Evolutionary conservation across 2,113 vertebrate species (phyloP).

Genomic region (Cyprinodon tularosa): DNA sequence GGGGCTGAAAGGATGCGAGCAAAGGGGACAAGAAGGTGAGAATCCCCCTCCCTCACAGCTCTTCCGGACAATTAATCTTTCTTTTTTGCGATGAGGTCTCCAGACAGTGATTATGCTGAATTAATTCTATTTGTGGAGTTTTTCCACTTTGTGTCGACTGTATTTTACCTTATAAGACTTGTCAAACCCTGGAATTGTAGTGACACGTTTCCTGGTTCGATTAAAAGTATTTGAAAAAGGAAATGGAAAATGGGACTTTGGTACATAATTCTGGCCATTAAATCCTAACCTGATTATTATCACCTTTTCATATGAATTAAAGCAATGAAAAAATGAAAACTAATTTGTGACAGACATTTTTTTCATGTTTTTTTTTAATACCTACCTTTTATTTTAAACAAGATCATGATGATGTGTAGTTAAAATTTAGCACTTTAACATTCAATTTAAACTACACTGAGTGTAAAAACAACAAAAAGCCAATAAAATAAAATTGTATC

Average conservation of each 20-base stretch:
- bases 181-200: constrained; percentile 33
- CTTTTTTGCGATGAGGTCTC: constrained; percentile 41
- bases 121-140: constrained; percentile 63
- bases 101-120: constrained; percentile 58
- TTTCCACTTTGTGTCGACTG: constrained; percentile 37
- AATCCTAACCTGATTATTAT: not conserved
- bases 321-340: not conserved
- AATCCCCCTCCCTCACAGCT: constrained; percentile 41
- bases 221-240: not conserved
- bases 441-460: not conserved
- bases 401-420: not conserved
- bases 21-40: constrained; percentile 41
- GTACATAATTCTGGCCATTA: not conserved
- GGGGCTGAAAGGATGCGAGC: constrained; percentile 53
- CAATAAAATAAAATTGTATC: not conserved
- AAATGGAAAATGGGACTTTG: not conserved
- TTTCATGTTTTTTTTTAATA: not conserved
- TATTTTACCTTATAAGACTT: constrained; percentile 28
- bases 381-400: not conserved
- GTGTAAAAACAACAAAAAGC: not conserved
- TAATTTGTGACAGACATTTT: not conserved
- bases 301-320: not conserved
- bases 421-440: not conserved
- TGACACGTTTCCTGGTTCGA: constrained; percentile 5
- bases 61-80: constrained; percentile 66